These are phyloP conservation scores for Pachypsylla venusta DNA, from an alignment of 1,140 invertebrate species.

Conservation along the genomic window DNA sequence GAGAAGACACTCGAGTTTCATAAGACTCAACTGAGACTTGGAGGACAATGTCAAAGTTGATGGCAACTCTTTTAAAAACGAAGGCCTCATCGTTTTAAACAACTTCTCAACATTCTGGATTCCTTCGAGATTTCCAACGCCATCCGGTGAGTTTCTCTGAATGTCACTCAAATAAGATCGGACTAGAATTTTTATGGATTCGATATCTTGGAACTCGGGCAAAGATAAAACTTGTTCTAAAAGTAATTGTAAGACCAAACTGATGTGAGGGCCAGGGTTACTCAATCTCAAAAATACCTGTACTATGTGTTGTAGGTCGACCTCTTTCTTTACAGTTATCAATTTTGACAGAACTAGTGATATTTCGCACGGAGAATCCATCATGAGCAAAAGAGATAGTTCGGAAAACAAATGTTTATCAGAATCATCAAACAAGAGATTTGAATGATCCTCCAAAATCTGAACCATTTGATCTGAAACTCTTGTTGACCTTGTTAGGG, in stretches of 20 bases:
- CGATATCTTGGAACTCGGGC: conserved; percentile 9
- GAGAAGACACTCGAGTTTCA: conserved; percentile 22
- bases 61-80: conserved; percentile 14
- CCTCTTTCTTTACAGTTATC: conserved; percentile 31
- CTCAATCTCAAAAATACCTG: conserved; percentile 11
- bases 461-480: background rate
- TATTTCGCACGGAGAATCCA: conserved; percentile 32
- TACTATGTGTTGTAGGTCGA: conserved; percentile 30
- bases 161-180: conserved; percentile 26
- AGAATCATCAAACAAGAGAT: conserved; percentile 12
- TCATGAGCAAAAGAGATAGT: conserved; percentile 36
- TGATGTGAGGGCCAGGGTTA: background rate
- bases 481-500: background rate
- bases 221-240: conserved; percentile 11
- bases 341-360: conserved; percentile 32
- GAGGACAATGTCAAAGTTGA: background rate
- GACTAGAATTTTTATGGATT: conserved; percentile 26
- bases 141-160: conserved; percentile 17
- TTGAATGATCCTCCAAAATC: conserved; percentile 11
- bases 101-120: conserved; percentile 10
- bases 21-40: conserved; percentile 10
- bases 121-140: background rate
- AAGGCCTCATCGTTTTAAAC: conserved; percentile 4
- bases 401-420: conserved; percentile 37
- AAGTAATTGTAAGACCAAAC: background rate